These are phyloP conservation scores for Potorous gilbertii DNA, from an alignment of 2,797 vertebrate species.

Conservation along the genomic window DNA sequence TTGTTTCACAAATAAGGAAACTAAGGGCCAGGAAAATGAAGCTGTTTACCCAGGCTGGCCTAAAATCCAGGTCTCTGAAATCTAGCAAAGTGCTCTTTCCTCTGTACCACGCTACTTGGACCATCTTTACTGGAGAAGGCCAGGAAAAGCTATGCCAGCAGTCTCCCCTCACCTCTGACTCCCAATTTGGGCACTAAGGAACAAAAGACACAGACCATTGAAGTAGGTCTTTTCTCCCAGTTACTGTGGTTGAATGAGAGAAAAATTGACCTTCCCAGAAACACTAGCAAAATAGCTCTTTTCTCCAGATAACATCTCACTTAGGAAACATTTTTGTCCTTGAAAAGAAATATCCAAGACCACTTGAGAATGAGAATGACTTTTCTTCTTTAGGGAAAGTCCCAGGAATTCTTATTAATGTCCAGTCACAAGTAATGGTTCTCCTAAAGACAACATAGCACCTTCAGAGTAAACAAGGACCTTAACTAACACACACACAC, in stretches of 20 bases:
- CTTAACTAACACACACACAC: background rate
- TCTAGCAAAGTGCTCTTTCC: background rate
- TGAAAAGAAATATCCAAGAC: background rate
- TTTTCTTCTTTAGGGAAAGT: background rate
- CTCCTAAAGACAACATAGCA: background rate
- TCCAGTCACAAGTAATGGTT: background rate
- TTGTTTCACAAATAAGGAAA: background rate
- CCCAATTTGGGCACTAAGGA: background rate
- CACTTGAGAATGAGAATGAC: background rate
- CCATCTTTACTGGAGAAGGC: background rate
- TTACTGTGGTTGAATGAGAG: background rate
- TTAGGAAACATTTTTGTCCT: background rate
- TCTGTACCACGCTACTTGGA: background rate
- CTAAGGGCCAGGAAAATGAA: background rate
- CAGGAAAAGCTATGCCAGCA: background rate
- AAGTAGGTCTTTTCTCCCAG: background rate
- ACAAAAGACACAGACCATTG: background rate
- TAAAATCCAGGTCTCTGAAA: background rate
- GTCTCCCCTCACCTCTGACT: background rate
- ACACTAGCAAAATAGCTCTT: background rate
- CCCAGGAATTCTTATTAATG: background rate
- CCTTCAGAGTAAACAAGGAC: background rate
- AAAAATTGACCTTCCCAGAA: background rate
- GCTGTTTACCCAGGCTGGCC: no score
- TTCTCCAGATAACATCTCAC: background rate